These are phyloP conservation scores for Lepidochrysops patricia DNA, from an alignment of 2,888 invertebrate genomes.

Conservation along the genomic window DNA sequence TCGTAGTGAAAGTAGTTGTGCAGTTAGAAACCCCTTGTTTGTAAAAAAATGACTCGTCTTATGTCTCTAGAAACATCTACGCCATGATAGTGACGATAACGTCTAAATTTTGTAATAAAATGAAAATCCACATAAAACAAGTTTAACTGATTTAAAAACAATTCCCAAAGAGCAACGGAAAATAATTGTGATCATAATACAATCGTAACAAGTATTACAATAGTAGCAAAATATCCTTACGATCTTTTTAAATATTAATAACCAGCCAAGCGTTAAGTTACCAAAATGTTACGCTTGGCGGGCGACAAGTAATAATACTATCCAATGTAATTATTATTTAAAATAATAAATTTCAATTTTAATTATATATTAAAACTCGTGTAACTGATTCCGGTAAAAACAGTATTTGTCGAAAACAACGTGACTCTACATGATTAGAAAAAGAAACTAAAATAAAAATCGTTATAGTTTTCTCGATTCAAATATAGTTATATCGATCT, in stretches of 20 bases:
- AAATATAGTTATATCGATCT: too few species aligned
- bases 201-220: constrained; percentile 30
- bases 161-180: constrained; percentile 27
- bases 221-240: constrained; percentile 22
- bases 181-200: constrained; percentile 30
- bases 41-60: background rate
- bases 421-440: background rate
- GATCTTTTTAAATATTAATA: constrained; percentile 47
- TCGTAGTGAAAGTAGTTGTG: background rate
- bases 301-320: constrained; percentile 1
- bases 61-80: background rate
- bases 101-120: background rate
- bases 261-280: constrained; percentile 52
- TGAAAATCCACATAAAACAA: constrained; percentile 11
- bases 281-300: constrained; percentile 47
- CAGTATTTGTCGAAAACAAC: background rate
- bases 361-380: constrained; percentile 4
- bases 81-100: background rate
- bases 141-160: constrained; percentile 57
- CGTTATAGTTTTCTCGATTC: too few species aligned
- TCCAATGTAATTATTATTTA: constrained; percentile 10
- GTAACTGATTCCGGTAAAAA: background rate
- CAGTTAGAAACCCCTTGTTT: background rate
- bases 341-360: constrained; percentile 12
- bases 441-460: background rate